A percentile compares a stretch with the other conserved stretches of the same genome.
Evolutionary conservation across 2,888 invertebrate species (phyloP).

Genomic region (Blera fallax): DNA sequence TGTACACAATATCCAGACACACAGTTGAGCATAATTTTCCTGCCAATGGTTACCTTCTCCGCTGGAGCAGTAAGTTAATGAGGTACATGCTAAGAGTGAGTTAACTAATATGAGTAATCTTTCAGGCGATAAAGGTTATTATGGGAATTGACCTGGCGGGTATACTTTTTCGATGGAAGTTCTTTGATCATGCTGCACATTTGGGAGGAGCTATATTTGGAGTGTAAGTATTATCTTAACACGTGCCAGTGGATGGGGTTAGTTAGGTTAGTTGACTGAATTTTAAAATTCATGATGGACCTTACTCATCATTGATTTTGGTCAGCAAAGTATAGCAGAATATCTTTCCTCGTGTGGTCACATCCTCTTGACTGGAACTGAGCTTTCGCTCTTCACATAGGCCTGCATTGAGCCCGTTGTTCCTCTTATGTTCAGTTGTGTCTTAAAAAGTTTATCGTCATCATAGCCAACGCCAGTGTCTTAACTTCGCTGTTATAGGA

Average conservation of each 20-base stretch:
- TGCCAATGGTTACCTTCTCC: constrained; percentile 94
- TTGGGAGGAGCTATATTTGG: constrained; percentile 96
- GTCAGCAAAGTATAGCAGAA: too few relatives aligned
- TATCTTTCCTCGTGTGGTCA: too few relatives aligned
- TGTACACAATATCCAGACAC: constrained; percentile 95
- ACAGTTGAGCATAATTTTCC: constrained; percentile 92
- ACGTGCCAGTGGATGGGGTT: neutral
- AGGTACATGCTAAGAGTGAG: neutral
- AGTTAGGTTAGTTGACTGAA: neutral
- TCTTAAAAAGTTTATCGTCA: too few relatives aligned
- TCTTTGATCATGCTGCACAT: constrained; percentile 99
- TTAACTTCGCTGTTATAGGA: too few relatives aligned
- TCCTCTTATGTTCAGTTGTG: too few relatives aligned
- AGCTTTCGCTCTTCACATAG: too few relatives aligned
- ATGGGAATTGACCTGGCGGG: constrained; percentile 93
- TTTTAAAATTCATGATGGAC: too few relatives aligned
- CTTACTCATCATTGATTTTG: too few relatives aligned
- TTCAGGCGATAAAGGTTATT: constrained; percentile 92
- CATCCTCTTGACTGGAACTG: too few relatives aligned
- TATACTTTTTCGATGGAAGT: constrained; percentile 91
- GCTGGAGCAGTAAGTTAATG: constrained; percentile 88
- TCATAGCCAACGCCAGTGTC: too few relatives aligned
- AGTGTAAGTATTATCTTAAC: constrained; percentile 84
- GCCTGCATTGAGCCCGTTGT: too few relatives aligned
- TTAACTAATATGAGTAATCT: constrained; percentile 73